Percentiles rank a stretch among this genome's conserved stretches.
Conservation (phyloP, 2,797 vertebrate species). For the Salmo trutta region DNA sequence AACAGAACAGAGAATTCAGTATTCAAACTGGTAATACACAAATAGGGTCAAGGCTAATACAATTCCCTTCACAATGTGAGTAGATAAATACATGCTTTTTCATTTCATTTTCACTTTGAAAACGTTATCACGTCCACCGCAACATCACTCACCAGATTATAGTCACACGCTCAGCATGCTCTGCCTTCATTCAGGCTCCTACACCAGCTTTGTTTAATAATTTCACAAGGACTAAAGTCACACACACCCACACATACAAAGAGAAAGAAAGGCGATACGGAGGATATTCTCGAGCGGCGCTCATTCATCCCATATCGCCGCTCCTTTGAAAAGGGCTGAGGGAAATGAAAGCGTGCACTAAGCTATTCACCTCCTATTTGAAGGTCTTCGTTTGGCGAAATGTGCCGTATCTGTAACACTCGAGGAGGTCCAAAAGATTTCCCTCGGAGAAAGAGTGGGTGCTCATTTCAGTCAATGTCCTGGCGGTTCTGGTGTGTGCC, state of each 20-base stretch:
- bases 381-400: slow-evolving; percentile 43
- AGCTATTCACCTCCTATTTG: slow-evolving; percentile 43
- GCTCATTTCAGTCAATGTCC: slow-evolving; percentile 69
- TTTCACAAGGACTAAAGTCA: slow-evolving; percentile 72
- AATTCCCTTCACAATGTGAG: slow-evolving; percentile 35
- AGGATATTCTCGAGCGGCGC: slow-evolving; percentile 30
- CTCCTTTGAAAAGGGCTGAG: slow-evolving; percentile 38
- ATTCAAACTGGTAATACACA: slow-evolving; percentile 12
- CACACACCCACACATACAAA: slow-evolving; percentile 35
- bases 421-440: slow-evolving; percentile 46
- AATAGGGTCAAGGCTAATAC: slow-evolving; percentile 23
- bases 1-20: slow-evolving; percentile 3
- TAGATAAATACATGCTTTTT: slow-evolving; percentile 8
- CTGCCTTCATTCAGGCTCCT: slow-evolving; percentile 68
- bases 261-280: slow-evolving; percentile 26
- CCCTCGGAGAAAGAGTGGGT: slow-evolving; percentile 41
- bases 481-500: slow-evolving; percentile 71
- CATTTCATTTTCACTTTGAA: slow-evolving; percentile 54
- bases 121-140: slow-evolving; percentile 35
- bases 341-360: slow-evolving; percentile 46
- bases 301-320: slow-evolving; percentile 40
- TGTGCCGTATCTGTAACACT: slow-evolving; percentile 58
- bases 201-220: slow-evolving; percentile 69
- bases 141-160: slow-evolving; percentile 10
- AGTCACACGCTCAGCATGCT: slow-evolving; percentile 58